Percentiles rank a stretch among this genome's conserved stretches.
These are phyloP conservation scores for Metridium senile DNA, from an alignment of 92 coral and sea anemone species.

Conservation along the genomic window DNA sequence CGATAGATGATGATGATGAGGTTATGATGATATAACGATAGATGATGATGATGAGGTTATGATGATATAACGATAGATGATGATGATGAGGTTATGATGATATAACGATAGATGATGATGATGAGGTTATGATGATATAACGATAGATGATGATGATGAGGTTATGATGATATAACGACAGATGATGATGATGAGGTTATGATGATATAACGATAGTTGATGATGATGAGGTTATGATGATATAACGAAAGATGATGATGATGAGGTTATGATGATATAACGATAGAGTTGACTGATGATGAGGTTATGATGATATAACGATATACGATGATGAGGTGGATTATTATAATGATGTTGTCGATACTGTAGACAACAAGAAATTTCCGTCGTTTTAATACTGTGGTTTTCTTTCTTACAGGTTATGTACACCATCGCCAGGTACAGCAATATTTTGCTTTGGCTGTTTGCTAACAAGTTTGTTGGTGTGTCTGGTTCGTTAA, in stretches of 20 bases:
- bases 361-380: not conserved
- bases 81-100: not conserved
- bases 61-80: not conserved
- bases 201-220: not conserved
- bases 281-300: not conserved
- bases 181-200: not conserved
- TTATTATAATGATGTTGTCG: not conserved
- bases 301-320: not conserved
- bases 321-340: not conserved
- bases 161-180: not conserved
- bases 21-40: not conserved
- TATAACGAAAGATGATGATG: not conserved
- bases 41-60: not conserved
- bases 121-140: not conserved
- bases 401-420: slow-evolving; percentile 1
- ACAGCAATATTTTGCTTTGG: too few relatives aligned
- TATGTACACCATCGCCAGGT: slow-evolving; percentile 33
- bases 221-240: not conserved
- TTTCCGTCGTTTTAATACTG: too few relatives aligned
- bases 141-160: not conserved
- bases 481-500: too few relatives aligned
- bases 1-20: not conserved
- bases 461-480: too few relatives aligned
- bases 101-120: not conserved
- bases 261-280: not conserved